phyloP scores from a whole-genome alignment of 1,140 invertebrate genomes.

The Samia ricini region DNA sequence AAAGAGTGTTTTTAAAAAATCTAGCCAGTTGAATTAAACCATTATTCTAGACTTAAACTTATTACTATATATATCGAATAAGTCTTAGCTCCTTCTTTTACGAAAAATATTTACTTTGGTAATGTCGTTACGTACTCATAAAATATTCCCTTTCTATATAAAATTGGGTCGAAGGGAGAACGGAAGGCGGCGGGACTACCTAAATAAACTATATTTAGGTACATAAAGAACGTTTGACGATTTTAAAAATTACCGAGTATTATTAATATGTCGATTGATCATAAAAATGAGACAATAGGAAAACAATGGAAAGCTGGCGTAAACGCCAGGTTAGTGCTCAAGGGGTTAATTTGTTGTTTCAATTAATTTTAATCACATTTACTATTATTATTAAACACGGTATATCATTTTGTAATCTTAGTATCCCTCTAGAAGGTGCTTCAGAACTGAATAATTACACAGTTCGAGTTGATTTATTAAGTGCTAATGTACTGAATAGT shows the following conservation, averaged over 20 bases:
- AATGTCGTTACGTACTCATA: conserved; percentile 6
- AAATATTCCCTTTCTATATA: conserved; percentile 3
- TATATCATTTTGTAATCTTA: not conserved
- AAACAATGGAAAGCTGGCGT: too few species aligned
- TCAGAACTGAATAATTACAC: not conserved
- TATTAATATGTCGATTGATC: too few species aligned
- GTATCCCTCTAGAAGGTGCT: not conserved
- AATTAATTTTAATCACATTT: too few species aligned
- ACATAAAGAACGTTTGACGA: too few species aligned
- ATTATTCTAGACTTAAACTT: not conserved
- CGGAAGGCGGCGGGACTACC: not conserved
- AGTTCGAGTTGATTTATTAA: not conserved
- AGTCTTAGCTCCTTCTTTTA: not conserved
- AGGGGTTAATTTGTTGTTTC: too few species aligned
- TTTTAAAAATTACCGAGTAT: too few species aligned
- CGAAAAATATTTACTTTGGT: conserved; percentile 6
- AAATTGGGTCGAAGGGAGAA: not conserved
- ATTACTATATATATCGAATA: not conserved
- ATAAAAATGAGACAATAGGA: too few species aligned
- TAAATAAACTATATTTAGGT: not conserved
- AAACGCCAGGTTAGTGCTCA: too few species aligned
- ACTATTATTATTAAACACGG: too few species aligned
- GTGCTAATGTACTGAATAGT: not conserved
- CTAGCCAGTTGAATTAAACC: not conserved
- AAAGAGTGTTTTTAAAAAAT: too few species aligned